Evolutionary conservation across 2,888 invertebrate genomes (phyloP).

Genomic region (Drosophila maculinotata): DNA sequence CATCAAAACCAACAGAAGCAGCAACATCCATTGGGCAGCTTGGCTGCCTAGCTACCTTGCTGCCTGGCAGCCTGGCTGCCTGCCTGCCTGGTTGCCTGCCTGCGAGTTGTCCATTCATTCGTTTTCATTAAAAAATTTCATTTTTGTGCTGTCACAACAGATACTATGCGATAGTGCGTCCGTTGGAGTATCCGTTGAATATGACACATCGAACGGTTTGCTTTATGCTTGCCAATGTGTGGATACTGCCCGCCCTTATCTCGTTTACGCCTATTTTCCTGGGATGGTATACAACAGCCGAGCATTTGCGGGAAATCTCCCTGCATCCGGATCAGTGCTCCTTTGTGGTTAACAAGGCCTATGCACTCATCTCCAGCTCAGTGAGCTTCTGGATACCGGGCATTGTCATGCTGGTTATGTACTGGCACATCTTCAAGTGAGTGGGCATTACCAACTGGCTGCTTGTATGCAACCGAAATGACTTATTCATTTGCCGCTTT

Average conservation of each 20-base stretch:
- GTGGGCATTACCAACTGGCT: slow-evolving; percentile 36
- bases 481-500: slow-evolving; percentile 18
- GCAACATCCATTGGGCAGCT: no score
- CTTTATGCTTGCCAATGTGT: slow-evolving; percentile 94
- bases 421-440: slow-evolving; percentile 91
- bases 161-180: slow-evolving; percentile 97
- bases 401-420: slow-evolving; percentile 96
- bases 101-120: slow-evolving; percentile 12
- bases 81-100: slow-evolving; percentile 2
- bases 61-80: slow-evolving; percentile 6
- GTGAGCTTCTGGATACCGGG: slow-evolving; percentile 98
- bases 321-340: slow-evolving; percentile 91
- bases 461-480: slow-evolving; percentile 6
- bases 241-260: slow-evolving; percentile 96
- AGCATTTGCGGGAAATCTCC: slow-evolving; percentile 87
- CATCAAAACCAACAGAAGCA: no score
- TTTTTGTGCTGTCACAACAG: slow-evolving; percentile 81
- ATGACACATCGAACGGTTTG: slow-evolving; percentile 94
- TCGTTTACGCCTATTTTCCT: slow-evolving; percentile 98
- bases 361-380: slow-evolving; percentile 94
- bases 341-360: slow-evolving; percentile 94
- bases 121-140: slow-evolving; percentile 34
- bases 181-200: slow-evolving; percentile 95
- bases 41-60: no score
- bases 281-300: slow-evolving; percentile 96